These are phyloP conservation scores for Napeogenes inachia DNA, from an alignment of 2,888 invertebrate genomes.

Conservation along the genomic window DNA sequence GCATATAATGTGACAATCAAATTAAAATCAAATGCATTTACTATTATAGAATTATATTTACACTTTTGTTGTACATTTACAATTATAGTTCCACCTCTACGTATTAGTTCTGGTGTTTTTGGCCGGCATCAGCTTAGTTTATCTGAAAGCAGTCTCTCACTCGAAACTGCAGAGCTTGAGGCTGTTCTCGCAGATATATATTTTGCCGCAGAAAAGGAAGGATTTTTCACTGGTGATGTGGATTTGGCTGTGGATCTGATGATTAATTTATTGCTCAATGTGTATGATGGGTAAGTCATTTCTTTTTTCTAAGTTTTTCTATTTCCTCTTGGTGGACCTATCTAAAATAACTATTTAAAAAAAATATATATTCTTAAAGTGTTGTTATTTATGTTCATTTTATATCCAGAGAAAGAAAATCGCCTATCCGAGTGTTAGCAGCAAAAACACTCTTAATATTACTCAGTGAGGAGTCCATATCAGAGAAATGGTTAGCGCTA, in stretches of 20 bases:
- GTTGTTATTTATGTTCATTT: background rate
- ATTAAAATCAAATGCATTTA: background rate
- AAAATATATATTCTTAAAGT: too few relatives aligned
- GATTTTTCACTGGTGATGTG: constrained; percentile 77
- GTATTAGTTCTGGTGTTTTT: constrained; percentile 83
- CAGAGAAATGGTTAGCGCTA: constrained; percentile 81
- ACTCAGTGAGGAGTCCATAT: constrained; percentile 80
- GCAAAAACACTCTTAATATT: constrained; percentile 82
- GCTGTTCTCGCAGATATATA: constrained; percentile 85
- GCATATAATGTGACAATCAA: constrained; percentile 7
- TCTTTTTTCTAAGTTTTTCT: background rate
- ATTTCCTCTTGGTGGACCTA: too few relatives aligned
- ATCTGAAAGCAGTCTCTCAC: constrained; percentile 81
- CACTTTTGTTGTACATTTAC: constrained; percentile 8
- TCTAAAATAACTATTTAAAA: too few relatives aligned
- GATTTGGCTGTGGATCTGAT: constrained; percentile 80
- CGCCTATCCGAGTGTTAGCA: constrained; percentile 80
- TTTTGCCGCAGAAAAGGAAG: constrained; percentile 83
- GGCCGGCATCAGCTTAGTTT: constrained; percentile 82
- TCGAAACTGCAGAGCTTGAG: constrained; percentile 83
- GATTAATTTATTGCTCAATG: constrained; percentile 81
- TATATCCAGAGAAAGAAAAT: constrained; percentile 74
- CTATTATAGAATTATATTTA: background rate
- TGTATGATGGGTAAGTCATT: constrained; percentile 80
- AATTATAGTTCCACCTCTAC: constrained; percentile 63